phyloP scores from a whole-genome alignment of 2,888 invertebrate species.

The Criorhina ranunculi region DNA sequence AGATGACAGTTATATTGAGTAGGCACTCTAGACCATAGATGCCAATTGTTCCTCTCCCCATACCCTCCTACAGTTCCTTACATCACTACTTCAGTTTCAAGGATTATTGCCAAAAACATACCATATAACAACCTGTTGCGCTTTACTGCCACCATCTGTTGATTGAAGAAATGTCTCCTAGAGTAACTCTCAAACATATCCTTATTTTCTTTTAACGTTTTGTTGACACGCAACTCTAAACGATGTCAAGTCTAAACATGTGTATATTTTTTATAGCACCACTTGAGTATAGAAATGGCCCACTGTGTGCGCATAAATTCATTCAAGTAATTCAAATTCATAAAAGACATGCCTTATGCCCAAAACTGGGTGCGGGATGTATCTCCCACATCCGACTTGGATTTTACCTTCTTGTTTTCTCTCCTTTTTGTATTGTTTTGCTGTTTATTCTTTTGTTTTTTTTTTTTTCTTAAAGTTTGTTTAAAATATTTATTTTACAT shows the following conservation, averaged over 20 bases:
- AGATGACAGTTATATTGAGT: too few species aligned
- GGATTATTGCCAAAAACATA: too few species aligned
- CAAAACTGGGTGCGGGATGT: background rate
- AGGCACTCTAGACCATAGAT: too few species aligned
- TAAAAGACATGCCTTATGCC: background rate
- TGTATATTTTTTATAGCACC: background rate
- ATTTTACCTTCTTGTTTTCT: background rate
- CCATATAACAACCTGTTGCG: too few species aligned
- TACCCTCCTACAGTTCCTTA: too few species aligned
- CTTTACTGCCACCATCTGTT: too few species aligned
- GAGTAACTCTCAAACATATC: too few species aligned
- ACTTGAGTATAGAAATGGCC: slow-evolving; percentile 8
- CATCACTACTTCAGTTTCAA: too few species aligned
- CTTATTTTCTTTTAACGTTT: too few species aligned
- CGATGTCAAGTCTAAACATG: background rate
- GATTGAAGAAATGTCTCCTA: background rate
- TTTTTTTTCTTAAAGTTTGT: slow-evolving; percentile 6
- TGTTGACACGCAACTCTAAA: too few species aligned
- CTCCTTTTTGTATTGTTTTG: background rate
- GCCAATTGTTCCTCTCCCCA: too few species aligned
- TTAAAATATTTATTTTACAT: slow-evolving; percentile 22
- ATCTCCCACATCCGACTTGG: background rate
- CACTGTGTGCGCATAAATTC: background rate
- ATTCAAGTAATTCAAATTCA: background rate
- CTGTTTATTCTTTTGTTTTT: background rate